Conservation (phyloP, 2,888 invertebrate genomes). For the Rhagonycha fulva region DNA sequence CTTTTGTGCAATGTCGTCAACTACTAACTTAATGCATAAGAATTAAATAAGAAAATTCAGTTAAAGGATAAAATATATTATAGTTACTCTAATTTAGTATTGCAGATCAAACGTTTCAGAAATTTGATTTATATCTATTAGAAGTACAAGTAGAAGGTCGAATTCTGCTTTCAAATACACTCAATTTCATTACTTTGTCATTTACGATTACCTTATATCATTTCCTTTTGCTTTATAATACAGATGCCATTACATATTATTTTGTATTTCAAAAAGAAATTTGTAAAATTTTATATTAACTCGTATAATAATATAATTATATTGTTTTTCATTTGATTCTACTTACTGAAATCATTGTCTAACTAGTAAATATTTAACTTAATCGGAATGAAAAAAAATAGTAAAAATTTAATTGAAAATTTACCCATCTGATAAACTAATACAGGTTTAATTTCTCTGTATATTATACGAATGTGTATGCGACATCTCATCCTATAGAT, state of each 20-base stretch:
- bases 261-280: neutral
- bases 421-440: no score
- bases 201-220: neutral
- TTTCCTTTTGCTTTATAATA: neutral
- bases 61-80: neutral
- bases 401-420: no score
- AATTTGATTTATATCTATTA: constrained; percentile 1
- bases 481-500: no score
- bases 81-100: neutral
- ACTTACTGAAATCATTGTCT: no score
- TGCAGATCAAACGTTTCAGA: constrained; percentile 7
- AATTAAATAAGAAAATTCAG: neutral
- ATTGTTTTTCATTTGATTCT: no score
- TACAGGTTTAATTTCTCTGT: no score
- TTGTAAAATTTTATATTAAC: neutral
- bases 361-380: no score
- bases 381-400: no score
- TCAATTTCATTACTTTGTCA: constrained; percentile 9
- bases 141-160: neutral
- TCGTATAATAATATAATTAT: neutral
- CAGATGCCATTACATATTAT: neutral
- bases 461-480: no score
- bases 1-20: neutral
- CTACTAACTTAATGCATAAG: neutral
- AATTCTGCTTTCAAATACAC: neutral